Conservation (phyloP, 2,797 vertebrate species). For the Premnoplex brunnescens region DNA sequence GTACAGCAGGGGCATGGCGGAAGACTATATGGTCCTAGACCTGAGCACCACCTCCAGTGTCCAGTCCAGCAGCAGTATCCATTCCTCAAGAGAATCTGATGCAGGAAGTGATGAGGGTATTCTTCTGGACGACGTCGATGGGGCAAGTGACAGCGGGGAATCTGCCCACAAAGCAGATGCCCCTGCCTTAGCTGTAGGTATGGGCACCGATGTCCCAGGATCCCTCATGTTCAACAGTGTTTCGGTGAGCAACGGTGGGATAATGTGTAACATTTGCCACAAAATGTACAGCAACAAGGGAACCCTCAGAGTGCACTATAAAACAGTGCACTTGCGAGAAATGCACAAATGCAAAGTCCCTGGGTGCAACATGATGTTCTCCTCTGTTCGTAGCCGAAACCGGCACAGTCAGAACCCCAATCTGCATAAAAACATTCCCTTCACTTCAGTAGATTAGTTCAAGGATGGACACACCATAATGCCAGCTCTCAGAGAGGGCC, state of each 20-base stretch:
- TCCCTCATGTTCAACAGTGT: conserved; percentile 86
- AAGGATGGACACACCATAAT: conserved; percentile 71
- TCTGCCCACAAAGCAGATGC: conserved; percentile 80
- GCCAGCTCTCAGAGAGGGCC: conserved; percentile 77
- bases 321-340: conserved; percentile 96
- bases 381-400: conserved; percentile 95
- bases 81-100: conserved; percentile 94
- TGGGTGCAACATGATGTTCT: conserved; percentile 99
- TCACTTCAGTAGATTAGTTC: conserved; percentile 89
- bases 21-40: conserved; percentile 96
- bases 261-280: conserved; percentile 98
- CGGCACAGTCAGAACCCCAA: conserved; percentile 99
- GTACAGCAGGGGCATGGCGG: conserved; percentile 83
- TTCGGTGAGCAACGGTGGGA: conserved; percentile 86
- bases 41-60: conserved; percentile 95
- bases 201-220: conserved; percentile 76
- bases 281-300: conserved; percentile 99
- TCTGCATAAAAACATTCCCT: conserved; percentile 97
- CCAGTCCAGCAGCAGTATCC: conserved; percentile 94
- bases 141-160: conserved; percentile 91
- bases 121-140: conserved; percentile 92
- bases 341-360: conserved; percentile 99
- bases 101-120: conserved; percentile 96
- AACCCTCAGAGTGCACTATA: conserved; percentile 96
- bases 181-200: conserved; percentile 75